Evolutionary conservation across 2,113 vertebrate genomes (phyloP).

Genomic region (Pluvianellus socialis): DNA sequence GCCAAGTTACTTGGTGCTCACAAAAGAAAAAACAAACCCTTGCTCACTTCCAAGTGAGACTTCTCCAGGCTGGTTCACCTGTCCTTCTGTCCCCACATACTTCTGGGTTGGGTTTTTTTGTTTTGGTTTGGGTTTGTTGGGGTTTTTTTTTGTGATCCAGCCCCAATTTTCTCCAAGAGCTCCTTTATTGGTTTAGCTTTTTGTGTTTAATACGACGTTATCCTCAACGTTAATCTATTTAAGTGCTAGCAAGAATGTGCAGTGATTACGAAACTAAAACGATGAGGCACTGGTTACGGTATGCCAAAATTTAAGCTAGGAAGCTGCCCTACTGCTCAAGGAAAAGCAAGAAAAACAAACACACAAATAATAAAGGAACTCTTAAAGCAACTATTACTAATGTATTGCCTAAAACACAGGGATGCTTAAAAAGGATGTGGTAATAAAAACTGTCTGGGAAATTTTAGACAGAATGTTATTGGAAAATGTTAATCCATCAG

Average conservation of each 20-base stretch:
- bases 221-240: not conserved
- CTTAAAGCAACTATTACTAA: not conserved
- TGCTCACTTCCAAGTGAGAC: accelerated
- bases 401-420: not conserved
- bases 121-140: too few relatives aligned
- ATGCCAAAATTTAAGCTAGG: not conserved
- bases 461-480: not conserved
- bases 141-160: not conserved
- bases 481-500: constrained; percentile 27
- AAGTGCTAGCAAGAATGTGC: not conserved
- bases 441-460: constrained; percentile 8
- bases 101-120: not conserved
- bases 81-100: not conserved
- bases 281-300: not conserved
- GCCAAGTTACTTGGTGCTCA: not conserved
- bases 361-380: not conserved
- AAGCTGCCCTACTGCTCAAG: not conserved
- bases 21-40: not conserved
- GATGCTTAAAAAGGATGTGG: not conserved
- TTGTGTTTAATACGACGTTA: not conserved
- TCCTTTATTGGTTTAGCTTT: not conserved
- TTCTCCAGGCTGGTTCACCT: not conserved
- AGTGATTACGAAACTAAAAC: accelerated
- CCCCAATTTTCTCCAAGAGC: not conserved
- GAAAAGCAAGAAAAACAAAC: not conserved